These are phyloP conservation scores for Heteromormyrus szaboi DNA, from an alignment of 2,797 vertebrate genomes.

Conservation along the genomic window DNA sequence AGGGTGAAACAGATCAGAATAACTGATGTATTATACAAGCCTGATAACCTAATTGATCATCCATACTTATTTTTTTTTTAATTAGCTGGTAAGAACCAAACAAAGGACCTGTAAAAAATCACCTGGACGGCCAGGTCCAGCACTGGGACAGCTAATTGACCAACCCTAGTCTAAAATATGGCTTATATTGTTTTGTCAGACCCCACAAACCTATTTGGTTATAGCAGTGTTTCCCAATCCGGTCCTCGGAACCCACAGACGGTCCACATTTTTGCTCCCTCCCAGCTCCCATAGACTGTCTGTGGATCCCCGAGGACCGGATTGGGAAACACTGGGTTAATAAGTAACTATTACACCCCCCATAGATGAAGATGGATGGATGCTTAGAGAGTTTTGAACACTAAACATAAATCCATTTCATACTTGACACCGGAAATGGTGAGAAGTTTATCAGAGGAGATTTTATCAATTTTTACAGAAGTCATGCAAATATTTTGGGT, in stretches of 20 bases:
- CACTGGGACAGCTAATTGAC: not conserved
- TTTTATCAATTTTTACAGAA: not conserved
- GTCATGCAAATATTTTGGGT: not conserved
- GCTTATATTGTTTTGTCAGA: not conserved
- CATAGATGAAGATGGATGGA: not conserved
- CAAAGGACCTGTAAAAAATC: not conserved
- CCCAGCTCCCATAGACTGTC: not conserved
- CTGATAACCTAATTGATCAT: not conserved
- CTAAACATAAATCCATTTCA: not conserved
- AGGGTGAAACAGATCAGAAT: not conserved
- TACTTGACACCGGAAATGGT: not conserved
- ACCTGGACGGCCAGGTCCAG: not conserved
- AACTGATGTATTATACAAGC: not conserved
- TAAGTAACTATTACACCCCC: not conserved
- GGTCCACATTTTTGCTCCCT: not conserved
- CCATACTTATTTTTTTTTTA: not conserved
- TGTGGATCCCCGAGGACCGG: not conserved
- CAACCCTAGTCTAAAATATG: not conserved
- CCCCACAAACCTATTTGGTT: not conserved
- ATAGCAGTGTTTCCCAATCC: not conserved
- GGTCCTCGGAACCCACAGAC: not conserved
- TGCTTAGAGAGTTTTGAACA: not conserved
- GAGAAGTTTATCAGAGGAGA: not conserved
- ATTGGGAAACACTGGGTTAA: not conserved
- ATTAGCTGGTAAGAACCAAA: not conserved